These are phyloP conservation scores for Octonoba sinensis DNA, from an alignment of 2,888 invertebrate genomes.

Conservation along the genomic window DNA sequence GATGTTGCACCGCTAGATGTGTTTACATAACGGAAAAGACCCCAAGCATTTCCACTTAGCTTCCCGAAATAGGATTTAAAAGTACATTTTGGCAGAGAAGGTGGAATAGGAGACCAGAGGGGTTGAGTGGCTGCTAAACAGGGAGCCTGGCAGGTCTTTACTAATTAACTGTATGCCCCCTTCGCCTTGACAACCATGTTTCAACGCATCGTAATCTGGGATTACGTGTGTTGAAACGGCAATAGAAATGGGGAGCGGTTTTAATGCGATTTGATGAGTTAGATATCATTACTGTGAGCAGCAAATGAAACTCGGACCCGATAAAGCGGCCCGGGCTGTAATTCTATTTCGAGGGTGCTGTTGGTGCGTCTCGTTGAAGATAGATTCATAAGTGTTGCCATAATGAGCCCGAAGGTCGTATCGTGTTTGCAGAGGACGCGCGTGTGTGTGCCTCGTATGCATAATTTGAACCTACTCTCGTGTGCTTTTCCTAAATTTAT, in stretches of 20 bases:
- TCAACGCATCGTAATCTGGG: conserved; percentile 17
- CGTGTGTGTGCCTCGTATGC: too few relatives aligned
- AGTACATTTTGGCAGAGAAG: conserved; percentile 8
- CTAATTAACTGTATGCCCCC: conserved; percentile 5
- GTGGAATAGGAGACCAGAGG: neutral
- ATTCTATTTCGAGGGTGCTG: too few relatives aligned
- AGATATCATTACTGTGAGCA: neutral
- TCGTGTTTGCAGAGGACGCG: too few relatives aligned
- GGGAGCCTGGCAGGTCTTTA: neutral
- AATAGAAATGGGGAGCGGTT: neutral
- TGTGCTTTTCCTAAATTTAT: too few relatives aligned
- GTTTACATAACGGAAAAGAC: conserved; percentile 10
- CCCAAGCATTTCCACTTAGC: conserved; percentile 18
- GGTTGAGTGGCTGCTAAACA: too few relatives aligned
- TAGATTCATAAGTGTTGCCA: too few relatives aligned
- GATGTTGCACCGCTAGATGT: conserved; percentile 8
- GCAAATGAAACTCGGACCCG: neutral
- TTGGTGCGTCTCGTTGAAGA: too few relatives aligned
- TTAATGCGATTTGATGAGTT: conserved; percentile 5
- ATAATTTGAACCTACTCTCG: too few relatives aligned
- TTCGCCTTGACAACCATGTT: neutral
- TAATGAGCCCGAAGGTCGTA: too few relatives aligned
- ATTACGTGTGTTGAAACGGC: conserved; percentile 15
- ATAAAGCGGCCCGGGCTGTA: too few relatives aligned
- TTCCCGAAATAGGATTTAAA: conserved; percentile 34